Conservation (phyloP, 2,113 vertebrate genomes). For the Cranoglanis bouderius region DNA sequence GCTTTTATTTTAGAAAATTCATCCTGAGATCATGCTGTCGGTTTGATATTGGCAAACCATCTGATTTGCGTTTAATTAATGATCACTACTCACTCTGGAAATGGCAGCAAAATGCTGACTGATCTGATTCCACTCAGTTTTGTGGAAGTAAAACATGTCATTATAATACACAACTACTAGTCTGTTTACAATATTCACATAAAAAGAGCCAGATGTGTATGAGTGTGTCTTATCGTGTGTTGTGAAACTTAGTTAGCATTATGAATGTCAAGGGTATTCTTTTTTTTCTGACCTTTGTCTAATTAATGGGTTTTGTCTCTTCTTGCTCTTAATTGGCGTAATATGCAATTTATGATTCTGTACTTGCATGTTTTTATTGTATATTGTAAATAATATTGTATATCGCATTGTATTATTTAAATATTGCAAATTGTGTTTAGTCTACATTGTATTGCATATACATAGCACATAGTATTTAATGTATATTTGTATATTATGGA, state of each 20-base stretch:
- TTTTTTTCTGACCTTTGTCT: too few relatives aligned
- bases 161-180: constrained; percentile 17
- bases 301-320: too few relatives aligned
- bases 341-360: too few relatives aligned
- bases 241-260: background rate
- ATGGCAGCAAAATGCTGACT: constrained; percentile 14
- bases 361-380: too few relatives aligned
- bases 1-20: background rate
- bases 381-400: too few relatives aligned
- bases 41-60: background rate
- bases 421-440: too few relatives aligned
- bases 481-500: too few relatives aligned
- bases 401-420: too few relatives aligned
- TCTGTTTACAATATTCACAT: constrained; percentile 26
- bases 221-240: background rate
- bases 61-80: constrained; percentile 6
- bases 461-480: too few relatives aligned
- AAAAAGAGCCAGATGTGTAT: constrained; percentile 18
- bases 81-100: background rate
- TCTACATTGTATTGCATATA: too few relatives aligned
- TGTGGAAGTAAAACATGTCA: constrained; percentile 16
- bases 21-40: background rate
- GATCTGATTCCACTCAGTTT: constrained; percentile 7
- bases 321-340: too few relatives aligned
- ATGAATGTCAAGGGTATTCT: too few relatives aligned